Percentiles rank a stretch among this genome's conserved stretches.
phyloP scores from a whole-genome alignment of 2,113 vertebrate genomes.

The Hippocampus guttulatus region DNA sequence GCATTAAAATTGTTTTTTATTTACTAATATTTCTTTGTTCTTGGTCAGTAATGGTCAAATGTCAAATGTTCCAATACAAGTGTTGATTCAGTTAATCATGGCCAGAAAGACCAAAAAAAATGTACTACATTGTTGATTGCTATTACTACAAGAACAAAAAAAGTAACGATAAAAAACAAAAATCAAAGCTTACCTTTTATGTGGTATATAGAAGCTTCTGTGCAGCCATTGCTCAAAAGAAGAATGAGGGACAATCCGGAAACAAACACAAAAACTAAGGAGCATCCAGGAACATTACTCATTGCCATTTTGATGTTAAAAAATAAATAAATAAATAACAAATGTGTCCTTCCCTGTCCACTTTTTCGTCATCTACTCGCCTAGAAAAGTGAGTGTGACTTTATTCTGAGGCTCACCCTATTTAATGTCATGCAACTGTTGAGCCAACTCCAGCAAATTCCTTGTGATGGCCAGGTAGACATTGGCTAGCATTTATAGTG shows the following conservation, averaged over 20 bases:
- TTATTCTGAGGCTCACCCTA: not conserved
- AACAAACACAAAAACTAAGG: constrained; percentile 14
- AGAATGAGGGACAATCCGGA: constrained; percentile 27
- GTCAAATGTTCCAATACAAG: not conserved
- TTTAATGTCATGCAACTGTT: constrained; percentile 9
- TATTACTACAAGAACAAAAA: not conserved
- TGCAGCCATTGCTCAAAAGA: constrained; percentile 27
- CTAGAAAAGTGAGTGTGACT: not conserved
- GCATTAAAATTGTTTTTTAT: not conserved
- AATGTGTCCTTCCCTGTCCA: not conserved
- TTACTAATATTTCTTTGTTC: not conserved
- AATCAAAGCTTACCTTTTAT: constrained; percentile 43
- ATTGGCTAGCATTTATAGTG: constrained; percentile 54
- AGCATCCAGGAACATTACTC: constrained; percentile 4
- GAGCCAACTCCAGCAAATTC: constrained; percentile 19
- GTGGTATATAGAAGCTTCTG: constrained; percentile 56
- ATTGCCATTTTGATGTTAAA: constrained; percentile 26
- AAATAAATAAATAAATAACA: not conserved
- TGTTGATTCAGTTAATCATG: not conserved
- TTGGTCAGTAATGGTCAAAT: not conserved
- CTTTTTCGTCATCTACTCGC: not conserved
- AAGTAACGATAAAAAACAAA: not conserved
- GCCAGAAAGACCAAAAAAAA: not conserved
- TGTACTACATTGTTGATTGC: not conserved
- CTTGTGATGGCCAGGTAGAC: constrained; percentile 18